Percentiles rank a stretch among this genome's conserved stretches.
phyloP scores from a whole-genome alignment of 2,888 invertebrate species.

The Agrotis puta region DNA sequence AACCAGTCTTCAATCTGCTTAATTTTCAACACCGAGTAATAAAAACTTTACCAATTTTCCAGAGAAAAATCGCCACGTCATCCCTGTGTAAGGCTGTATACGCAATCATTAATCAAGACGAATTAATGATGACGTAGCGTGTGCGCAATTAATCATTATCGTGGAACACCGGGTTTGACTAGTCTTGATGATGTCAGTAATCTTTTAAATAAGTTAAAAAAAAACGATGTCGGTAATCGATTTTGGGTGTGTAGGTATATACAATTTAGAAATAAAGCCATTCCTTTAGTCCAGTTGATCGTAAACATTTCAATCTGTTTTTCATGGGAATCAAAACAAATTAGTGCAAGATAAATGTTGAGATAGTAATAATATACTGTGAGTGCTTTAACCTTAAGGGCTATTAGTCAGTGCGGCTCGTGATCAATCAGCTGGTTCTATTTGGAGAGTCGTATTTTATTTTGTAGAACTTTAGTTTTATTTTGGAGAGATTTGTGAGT shows the following conservation, averaged over 20 bases:
- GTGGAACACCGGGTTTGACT: slow-evolving; percentile 37
- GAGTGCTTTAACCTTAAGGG: slow-evolving; percentile 31
- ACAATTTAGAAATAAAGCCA: slow-evolving; percentile 4
- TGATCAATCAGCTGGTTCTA: slow-evolving; percentile 27
- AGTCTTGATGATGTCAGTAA: slow-evolving; percentile 33
- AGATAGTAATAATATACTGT: slow-evolving; percentile 37
- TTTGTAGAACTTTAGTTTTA: background rate
- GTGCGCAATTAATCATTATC: slow-evolving; percentile 58
- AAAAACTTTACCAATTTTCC: slow-evolving; percentile 13
- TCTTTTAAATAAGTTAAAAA: no score
- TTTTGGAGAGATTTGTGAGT: background rate
- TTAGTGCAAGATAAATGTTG: slow-evolving; percentile 44
- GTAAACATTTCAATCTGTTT: slow-evolving; percentile 20
- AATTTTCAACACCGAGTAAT: background rate
- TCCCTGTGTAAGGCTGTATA: slow-evolving; percentile 26
- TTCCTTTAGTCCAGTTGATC: background rate
- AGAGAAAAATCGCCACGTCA: slow-evolving; percentile 31
- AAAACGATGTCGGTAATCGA: slow-evolving; percentile 47
- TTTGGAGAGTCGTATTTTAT: slow-evolving; percentile 24
- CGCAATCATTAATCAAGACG: slow-evolving; percentile 56
- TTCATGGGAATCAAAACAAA: slow-evolving; percentile 33
- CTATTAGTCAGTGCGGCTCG: slow-evolving; percentile 33
- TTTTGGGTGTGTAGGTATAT: no score
- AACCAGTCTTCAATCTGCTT: background rate
- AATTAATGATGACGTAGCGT: slow-evolving; percentile 54